Conservation (phyloP, 1,140 invertebrate species). For the Leptinotarsa texana region DNA sequence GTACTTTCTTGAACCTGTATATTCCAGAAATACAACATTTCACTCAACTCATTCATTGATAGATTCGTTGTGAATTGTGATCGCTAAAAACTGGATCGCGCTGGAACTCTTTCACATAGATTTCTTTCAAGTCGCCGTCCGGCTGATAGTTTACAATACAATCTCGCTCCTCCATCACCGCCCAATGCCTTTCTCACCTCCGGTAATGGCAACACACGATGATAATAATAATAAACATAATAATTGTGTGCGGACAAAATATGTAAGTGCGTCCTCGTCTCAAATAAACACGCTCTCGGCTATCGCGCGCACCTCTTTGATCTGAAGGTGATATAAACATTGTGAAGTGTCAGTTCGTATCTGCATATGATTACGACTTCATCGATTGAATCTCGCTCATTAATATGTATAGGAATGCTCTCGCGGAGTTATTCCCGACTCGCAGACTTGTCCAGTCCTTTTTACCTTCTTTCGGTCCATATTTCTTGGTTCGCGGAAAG, state of each 20-base stretch:
- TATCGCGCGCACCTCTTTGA: constrained; percentile 36
- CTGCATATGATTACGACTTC: constrained; percentile 46
- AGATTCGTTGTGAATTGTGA: too few species aligned
- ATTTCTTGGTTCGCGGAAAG: constrained; percentile 10
- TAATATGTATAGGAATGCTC: constrained; percentile 43
- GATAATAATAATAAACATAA: constrained; percentile 24
- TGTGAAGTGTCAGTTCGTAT: constrained; percentile 42
- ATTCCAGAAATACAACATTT: too few species aligned
- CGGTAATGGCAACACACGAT: constrained; percentile 14
- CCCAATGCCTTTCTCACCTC: constrained; percentile 12
- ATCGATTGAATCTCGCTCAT: constrained; percentile 42
- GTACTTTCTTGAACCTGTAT: too few species aligned
- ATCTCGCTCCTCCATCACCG: background rate
- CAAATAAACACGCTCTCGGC: constrained; percentile 13
- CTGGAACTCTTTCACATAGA: background rate
- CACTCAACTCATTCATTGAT: too few species aligned
- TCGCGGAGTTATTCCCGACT: constrained; percentile 25
- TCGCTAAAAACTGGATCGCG: too few species aligned
- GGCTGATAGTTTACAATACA: background rate
- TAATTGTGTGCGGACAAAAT: constrained; percentile 20
- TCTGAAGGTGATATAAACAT: constrained; percentile 46
- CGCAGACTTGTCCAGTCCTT: constrained; percentile 26
- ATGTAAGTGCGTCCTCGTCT: constrained; percentile 5
- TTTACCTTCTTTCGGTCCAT: constrained; percentile 10
- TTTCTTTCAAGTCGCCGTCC: background rate